A percentile compares a stretch with the other conserved stretches of the same genome.
These are phyloP conservation scores for Muntiacus muntjak DNA, from an alignment of 2,113 vertebrate species.

Conservation along the genomic window DNA sequence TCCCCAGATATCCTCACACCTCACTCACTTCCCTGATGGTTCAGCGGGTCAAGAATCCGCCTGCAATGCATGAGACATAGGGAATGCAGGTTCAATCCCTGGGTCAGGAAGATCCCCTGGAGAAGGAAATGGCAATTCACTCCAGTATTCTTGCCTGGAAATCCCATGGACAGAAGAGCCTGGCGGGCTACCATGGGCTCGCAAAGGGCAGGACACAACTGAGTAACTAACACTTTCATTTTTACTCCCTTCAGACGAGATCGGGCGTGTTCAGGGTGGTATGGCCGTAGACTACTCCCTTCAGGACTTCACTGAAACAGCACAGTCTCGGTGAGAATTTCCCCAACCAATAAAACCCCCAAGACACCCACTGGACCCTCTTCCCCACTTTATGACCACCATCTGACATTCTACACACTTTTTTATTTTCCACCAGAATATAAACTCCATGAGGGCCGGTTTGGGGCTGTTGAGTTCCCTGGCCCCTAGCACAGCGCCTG, in stretches of 20 bases:
- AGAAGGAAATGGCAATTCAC: neutral
- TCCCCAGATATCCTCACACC: neutral
- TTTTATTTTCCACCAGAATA: neutral
- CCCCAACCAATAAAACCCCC: neutral
- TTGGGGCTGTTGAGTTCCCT: neutral
- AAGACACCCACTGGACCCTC: neutral
- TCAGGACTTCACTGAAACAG: neutral
- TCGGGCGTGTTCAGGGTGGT: too few relatives aligned
- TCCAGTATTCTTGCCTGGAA: neutral
- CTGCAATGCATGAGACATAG: neutral
- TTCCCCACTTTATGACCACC: neutral
- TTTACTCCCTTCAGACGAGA: neutral
- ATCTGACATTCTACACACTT: neutral
- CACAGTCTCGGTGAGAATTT: neutral
- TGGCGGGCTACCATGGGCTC: neutral
- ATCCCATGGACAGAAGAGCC: neutral
- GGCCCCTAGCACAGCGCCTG: neutral
- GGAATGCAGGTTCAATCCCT: accelerated
- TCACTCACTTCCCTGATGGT: neutral
- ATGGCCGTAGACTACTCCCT: too few relatives aligned
- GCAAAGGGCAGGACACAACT: neutral
- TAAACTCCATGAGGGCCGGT: neutral
- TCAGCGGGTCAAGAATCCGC: neutral
- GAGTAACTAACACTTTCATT: neutral
- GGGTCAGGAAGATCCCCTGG: neutral